These are phyloP conservation scores for Thaleichthys pacificus DNA, from an alignment of 2,797 vertebrate genomes.

Conservation along the genomic window DNA sequence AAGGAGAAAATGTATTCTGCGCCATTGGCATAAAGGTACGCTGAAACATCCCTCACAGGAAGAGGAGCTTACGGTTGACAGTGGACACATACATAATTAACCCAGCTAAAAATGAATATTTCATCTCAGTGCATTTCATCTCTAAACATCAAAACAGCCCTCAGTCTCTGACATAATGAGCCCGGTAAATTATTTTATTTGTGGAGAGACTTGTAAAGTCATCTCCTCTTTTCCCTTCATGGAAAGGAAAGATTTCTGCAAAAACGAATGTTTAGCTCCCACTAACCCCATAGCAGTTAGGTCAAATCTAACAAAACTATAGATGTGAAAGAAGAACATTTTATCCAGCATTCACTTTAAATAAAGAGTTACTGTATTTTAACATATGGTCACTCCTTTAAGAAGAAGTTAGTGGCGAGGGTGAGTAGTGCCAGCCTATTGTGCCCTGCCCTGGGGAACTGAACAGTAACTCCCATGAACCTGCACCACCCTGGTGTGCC, in stretches of 20 bases:
- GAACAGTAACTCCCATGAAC: too few relatives aligned
- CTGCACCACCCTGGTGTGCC: too few relatives aligned
- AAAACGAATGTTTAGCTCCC: too few relatives aligned
- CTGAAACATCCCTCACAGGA: slow-evolving; percentile 67
- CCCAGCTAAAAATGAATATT: slow-evolving; percentile 67
- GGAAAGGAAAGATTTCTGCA: too few relatives aligned
- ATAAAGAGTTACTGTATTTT: too few relatives aligned
- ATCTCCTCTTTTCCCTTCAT: not conserved
- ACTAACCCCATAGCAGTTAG: too few relatives aligned
- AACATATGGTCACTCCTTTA: too few relatives aligned
- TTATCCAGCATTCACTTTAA: not conserved
- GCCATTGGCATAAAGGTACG: slow-evolving; percentile 68
- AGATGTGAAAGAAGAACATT: not conserved
- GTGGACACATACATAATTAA: slow-evolving; percentile 75
- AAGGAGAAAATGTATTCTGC: slow-evolving; percentile 69
- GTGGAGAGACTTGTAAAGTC: not conserved
- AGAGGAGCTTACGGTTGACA: slow-evolving; percentile 64
- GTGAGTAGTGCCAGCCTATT: too few relatives aligned
- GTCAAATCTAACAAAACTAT: not conserved
- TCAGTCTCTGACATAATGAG: slow-evolving; percentile 68
- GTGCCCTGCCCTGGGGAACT: too few relatives aligned
- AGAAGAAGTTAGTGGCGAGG: too few relatives aligned
- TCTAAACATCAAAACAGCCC: slow-evolving; percentile 72
- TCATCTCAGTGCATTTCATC: slow-evolving; percentile 67
- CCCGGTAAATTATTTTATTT: slow-evolving; percentile 46